phyloP scores from a whole-genome alignment of 2,888 invertebrate species.

The Bugulina stolonifera region DNA sequence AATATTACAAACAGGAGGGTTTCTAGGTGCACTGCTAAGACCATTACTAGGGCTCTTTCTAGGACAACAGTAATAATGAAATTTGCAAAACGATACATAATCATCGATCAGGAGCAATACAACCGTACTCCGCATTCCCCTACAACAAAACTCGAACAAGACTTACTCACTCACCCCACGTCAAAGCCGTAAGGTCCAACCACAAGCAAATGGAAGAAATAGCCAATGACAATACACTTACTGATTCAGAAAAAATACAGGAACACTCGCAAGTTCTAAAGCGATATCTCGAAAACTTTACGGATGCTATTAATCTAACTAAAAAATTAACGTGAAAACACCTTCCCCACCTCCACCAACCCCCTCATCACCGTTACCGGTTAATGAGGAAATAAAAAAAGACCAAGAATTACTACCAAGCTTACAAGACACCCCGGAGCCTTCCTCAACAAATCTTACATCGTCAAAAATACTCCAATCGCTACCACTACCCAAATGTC shows the following conservation, averaged over 20 bases:
- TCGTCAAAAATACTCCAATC: background rate
- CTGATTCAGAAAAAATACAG: background rate
- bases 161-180: no score
- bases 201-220: background rate
- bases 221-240: background rate
- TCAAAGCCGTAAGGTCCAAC: background rate
- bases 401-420: no score
- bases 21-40: background rate
- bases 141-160: no score
- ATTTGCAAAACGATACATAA: background rate
- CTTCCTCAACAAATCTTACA: background rate
- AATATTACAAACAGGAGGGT: constrained; percentile 2
- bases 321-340: no score
- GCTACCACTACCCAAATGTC: background rate
- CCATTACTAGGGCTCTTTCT: background rate
- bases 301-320: background rate
- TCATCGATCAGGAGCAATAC: background rate
- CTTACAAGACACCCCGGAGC: no score
- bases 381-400: no score
- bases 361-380: no score
- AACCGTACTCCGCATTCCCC: no score
- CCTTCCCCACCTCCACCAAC: no score
- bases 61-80: background rate
- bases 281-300: background rate
- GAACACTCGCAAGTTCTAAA: background rate